Percentiles rank a stretch among this genome's conserved stretches.
Evolutionary conservation across 2,888 invertebrate genomes (phyloP).

Genomic region (Philhelius pedissequus): DNA sequence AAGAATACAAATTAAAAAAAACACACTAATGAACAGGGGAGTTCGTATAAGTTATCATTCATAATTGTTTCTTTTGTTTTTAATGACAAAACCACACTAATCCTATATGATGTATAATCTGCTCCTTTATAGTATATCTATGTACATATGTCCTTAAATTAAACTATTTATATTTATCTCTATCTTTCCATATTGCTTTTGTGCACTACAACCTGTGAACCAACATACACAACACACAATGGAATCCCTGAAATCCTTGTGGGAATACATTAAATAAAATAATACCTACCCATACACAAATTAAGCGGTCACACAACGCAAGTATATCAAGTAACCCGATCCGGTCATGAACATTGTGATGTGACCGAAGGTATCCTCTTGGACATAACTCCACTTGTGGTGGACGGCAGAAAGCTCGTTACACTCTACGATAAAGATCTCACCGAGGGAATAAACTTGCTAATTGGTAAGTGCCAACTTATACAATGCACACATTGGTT

Average conservation of each 20-base stretch:
- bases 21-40: neutral
- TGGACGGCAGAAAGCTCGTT: constrained; percentile 84
- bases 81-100: constrained; percentile 1
- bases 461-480: constrained; percentile 82
- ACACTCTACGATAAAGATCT: constrained; percentile 87
- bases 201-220: constrained; percentile 1
- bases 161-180: neutral
- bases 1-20: neutral
- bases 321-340: constrained; percentile 86
- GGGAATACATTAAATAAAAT: constrained; percentile 24
- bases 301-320: constrained; percentile 81
- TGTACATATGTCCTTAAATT: neutral
- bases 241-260: constrained; percentile 11
- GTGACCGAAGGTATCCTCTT: constrained; percentile 85
- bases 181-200: constrained; percentile 3
- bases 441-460: constrained; percentile 85
- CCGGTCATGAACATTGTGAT: constrained; percentile 86
- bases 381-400: constrained; percentile 85
- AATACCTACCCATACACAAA: constrained; percentile 27
- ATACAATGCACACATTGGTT: constrained; percentile 46
- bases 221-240: neutral
- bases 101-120: neutral
- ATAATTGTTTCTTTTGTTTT: neutral
- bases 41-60: neutral
- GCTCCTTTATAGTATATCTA: neutral